Percentiles rank a stretch among this genome's conserved stretches.
Evolutionary conservation across 2,797 vertebrate species (phyloP).

Genomic region (Nasua narica): DNA sequence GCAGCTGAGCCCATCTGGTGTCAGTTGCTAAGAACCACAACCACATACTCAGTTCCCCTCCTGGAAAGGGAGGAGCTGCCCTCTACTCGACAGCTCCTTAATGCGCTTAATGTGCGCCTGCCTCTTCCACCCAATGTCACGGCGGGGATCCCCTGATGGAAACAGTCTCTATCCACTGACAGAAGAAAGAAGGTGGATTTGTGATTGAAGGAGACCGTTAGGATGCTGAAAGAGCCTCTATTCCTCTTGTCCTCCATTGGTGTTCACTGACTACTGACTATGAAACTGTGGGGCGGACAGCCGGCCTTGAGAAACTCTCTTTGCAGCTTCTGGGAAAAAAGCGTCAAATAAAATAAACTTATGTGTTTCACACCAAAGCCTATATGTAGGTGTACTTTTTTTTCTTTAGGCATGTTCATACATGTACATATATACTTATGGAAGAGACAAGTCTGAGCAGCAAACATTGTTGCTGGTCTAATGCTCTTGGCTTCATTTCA

Average conservation of each 20-base stretch:
- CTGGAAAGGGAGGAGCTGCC: background rate
- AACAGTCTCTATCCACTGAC: background rate
- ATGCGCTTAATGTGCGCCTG: fast-evolving
- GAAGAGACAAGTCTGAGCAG: background rate
- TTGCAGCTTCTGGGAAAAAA: background rate
- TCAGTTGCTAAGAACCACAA: background rate
- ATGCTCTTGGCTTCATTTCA: background rate
- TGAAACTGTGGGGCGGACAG: background rate
- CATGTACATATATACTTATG: background rate
- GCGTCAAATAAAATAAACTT: background rate
- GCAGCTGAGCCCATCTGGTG: background rate
- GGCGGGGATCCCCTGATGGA: background rate
- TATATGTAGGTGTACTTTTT: background rate
- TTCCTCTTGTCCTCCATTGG: background rate
- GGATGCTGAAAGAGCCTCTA: background rate
- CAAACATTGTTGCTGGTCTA: background rate
- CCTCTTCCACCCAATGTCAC: background rate
- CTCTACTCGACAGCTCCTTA: background rate
- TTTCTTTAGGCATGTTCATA: background rate
- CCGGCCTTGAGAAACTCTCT: background rate
- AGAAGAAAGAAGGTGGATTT: background rate
- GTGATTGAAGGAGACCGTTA: background rate
- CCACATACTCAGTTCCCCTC: no score
- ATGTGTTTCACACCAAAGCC: background rate
- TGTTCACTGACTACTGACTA: background rate